phyloP scores from a whole-genome alignment of 2,797 vertebrate genomes.

The Dipus sagitta region DNA sequence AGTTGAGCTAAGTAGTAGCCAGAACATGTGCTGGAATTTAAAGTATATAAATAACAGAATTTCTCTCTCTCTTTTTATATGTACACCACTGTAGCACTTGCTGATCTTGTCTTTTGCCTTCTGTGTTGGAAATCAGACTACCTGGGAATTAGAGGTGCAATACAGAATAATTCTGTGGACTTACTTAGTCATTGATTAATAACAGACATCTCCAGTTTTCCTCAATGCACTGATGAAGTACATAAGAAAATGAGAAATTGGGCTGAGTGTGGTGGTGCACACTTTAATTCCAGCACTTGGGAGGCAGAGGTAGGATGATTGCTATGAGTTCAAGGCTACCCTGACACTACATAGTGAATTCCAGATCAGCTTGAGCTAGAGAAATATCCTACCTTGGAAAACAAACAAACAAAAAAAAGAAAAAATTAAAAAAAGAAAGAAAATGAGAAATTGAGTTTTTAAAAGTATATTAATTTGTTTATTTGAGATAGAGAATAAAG shows the following conservation, averaged over 20 bases:
- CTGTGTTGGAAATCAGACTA: background rate
- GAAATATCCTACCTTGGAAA: too few species aligned
- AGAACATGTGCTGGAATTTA: background rate
- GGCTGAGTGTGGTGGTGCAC: too few species aligned
- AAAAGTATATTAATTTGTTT: too few species aligned
- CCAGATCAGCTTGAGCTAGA: too few species aligned
- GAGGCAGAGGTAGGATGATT: too few species aligned
- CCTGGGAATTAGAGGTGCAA: background rate
- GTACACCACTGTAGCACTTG: background rate
- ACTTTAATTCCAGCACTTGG: too few species aligned
- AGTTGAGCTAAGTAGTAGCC: background rate
- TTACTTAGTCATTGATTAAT: background rate
- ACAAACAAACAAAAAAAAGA: too few species aligned
- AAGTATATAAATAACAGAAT: background rate
- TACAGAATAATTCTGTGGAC: background rate
- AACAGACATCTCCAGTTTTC: background rate
- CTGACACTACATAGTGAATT: too few species aligned
- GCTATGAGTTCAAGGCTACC: too few species aligned
- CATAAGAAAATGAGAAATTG: background rate
- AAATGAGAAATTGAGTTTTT: background rate
- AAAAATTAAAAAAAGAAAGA: background rate
- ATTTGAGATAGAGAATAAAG: too few species aligned
- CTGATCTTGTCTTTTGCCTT: background rate
- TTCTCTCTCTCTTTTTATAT: accelerated
- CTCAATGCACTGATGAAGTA: background rate